A percentile compares a stretch with the other conserved stretches of the same genome.
These are phyloP conservation scores for Bellardia bayeri DNA, from an alignment of 2,888 invertebrate species.

Conservation along the genomic window DNA sequence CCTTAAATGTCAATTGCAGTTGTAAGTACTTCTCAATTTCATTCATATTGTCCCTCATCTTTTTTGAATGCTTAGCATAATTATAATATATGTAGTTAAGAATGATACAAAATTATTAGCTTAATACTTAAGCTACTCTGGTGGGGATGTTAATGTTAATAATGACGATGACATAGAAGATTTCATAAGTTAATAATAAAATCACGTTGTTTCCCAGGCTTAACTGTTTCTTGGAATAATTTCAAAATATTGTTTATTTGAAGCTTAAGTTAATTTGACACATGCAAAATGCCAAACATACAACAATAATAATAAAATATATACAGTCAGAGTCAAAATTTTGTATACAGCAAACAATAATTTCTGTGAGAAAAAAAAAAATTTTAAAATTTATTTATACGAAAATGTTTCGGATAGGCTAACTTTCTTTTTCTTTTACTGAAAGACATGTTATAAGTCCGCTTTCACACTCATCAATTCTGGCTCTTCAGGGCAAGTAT, in stretches of 20 bases:
- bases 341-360: too few relatives aligned
- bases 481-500: too few relatives aligned
- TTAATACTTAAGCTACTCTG: background rate
- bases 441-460: too few relatives aligned
- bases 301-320: slow-evolving; percentile 9
- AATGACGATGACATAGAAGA: slow-evolving; percentile 10
- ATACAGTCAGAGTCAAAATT: background rate
- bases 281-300: slow-evolving; percentile 49
- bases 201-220: slow-evolving; percentile 54
- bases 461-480: too few relatives aligned
- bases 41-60: slow-evolving; percentile 2
- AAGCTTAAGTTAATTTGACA: slow-evolving; percentile 67
- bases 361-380: background rate
- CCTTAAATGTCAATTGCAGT: slow-evolving; percentile 67
- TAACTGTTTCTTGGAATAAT: slow-evolving; percentile 62
- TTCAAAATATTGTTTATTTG: slow-evolving; percentile 40
- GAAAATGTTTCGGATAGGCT: too few relatives aligned
- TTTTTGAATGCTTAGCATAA: background rate
- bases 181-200: background rate
- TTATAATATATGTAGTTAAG: background rate
- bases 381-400: too few relatives aligned
- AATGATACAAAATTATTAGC: slow-evolving; percentile 1
- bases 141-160: background rate
- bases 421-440: too few relatives aligned
- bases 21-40: slow-evolving; percentile 8